Percentiles rank a stretch among this genome's conserved stretches.
Evolutionary conservation across 2,113 vertebrate species (phyloP).

Genomic region (Scatophagus argus): DNA sequence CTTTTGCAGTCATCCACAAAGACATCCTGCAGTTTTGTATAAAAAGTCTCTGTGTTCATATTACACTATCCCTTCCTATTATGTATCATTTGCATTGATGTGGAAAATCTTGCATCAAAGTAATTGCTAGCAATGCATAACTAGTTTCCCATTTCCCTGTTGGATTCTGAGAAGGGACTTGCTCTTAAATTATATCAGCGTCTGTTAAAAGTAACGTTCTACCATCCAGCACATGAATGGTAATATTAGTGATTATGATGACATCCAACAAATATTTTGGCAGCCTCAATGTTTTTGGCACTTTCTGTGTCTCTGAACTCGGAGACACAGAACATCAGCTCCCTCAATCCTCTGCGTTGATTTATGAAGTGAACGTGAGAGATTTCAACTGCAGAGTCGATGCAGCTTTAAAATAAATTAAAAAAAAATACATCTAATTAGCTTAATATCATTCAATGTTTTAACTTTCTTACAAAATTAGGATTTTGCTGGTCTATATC

Average conservation of each 20-base stretch:
- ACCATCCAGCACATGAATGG: slow-evolving; percentile 35
- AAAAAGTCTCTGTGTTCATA: slow-evolving; percentile 34
- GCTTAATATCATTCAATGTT: too few relatives aligned
- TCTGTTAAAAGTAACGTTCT: slow-evolving; percentile 38
- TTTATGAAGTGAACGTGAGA: slow-evolving; percentile 28
- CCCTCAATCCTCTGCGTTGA: slow-evolving; percentile 8
- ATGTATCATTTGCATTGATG: slow-evolving; percentile 48
- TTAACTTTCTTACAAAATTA: too few relatives aligned
- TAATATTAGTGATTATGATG: slow-evolving; percentile 39
- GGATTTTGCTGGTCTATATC: too few relatives aligned
- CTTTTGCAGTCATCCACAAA: slow-evolving; percentile 53
- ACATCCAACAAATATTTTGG: slow-evolving; percentile 46
- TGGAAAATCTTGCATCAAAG: slow-evolving; percentile 67
- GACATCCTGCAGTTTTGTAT: slow-evolving; percentile 32
- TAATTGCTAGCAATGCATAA: slow-evolving; percentile 37
- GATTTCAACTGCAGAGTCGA: slow-evolving; percentile 13
- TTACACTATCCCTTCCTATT: slow-evolving; percentile 22
- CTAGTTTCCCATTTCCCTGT: slow-evolving; percentile 29
- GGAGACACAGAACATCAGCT: slow-evolving; percentile 20
- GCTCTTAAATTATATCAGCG: slow-evolving; percentile 42
- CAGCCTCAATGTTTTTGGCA: slow-evolving; percentile 41
- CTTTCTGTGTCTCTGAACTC: slow-evolving; percentile 16
- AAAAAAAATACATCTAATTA: too few relatives aligned
- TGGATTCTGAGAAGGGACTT: slow-evolving; percentile 27
- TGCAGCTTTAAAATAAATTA: too few relatives aligned